Base-by-base conservation (phyloP, 2,113 vertebrate species). In the Eublepharis macularius region DNA sequence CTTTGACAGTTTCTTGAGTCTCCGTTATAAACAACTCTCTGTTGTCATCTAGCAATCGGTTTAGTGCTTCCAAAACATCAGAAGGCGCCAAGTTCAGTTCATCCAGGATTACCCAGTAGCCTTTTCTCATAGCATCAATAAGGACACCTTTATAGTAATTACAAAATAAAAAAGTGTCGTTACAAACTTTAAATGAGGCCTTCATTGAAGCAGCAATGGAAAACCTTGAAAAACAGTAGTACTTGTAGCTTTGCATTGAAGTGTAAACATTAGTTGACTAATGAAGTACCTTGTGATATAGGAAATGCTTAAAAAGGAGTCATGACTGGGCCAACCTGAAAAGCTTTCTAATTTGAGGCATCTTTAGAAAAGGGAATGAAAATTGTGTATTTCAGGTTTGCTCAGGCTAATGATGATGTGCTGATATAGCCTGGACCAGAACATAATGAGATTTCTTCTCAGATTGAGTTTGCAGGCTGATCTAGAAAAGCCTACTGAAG, bases 101-200 rank as follows among this genome's bases (percentile, higher is more conserved):
- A 81, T 99, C 99, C 39, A 99, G 96, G 88, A 99, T 96, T 69
- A 99, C 98, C 99, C 99, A 99, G 94, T 99, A 99, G 74, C 99
- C 99, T 86, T 98, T 99, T 89, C 98, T 96, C 98, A 99, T 99
- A 73, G 99, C 98, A 90, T 99, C 97, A 83, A 99, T 98, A 82
- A 99, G 96, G 81, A 99, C 90, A 9, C 99, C 99, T 99, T 91
- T 10, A 2, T 81, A 82, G 21, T 11, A 84, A 93, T 0, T 72
- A 90, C 73, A 36, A 83, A 45, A 79, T 24, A n/a, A 43, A 29
- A 32, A 47, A 69, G 21, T 10, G 24, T 36, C 19, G 26, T 60
- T 75, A 51, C 72, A 12, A 6, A 45, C 12, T 54, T 54, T 70
- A 72, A 16, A 11, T 82, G 45, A 13, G 63, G 8, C 32, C 4